Base-by-base conservation (phyloP, 2,797 vertebrate genomes). In the Natrix natrix region DNA sequence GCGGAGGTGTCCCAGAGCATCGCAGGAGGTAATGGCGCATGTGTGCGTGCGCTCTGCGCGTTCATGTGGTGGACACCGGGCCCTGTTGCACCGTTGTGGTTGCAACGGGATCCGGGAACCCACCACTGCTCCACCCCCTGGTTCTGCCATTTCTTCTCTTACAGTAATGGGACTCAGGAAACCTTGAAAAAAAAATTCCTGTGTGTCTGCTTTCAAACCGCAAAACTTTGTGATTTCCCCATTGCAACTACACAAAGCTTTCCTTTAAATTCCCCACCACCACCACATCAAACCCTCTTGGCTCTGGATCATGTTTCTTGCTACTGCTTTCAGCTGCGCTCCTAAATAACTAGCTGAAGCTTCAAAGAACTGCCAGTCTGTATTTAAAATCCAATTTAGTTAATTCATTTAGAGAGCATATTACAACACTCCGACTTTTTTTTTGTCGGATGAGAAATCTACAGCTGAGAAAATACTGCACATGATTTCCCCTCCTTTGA, bases 391-490 rank as follows among this genome's bases (percentile, higher is more conserved):
- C 56, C 92, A 92, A 93, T 57, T 60, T 92, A 90, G 43, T 52
- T 88, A 24, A 69, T 92, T 90, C 8, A 89, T 91, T 91, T 59
- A 0, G 14, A 88, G 20, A 2, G 20, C 83, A 16, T 74, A 91
- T 92, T 92, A 91, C 63, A 92, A 66, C 92, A 93, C 54, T 5
- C 17, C 91, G 88, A 95, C 3, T 48, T 12, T 95, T 92, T 94
- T 17, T 17, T 63, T 12, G 26, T 63, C 37, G 37, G 37, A 93
- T 83, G 93, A 59, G 59, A 74, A 61, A 7, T 1, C 0, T 0
- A 55, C 55, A 93, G 92, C 93, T 95, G 91, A 69, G 56, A 74
- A 95, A 92, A 83, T 87, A 74, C n/a, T 63, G 89, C 88, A 89
- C 74, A 54, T 37, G 7, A 4, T 94, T 94, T 86, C 88, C 60